A percentile compares a stretch with the other conserved stretches of the same genome.
These are phyloP conservation scores for Sternotherus odoratus DNA, from an alignment of 2,797 vertebrate genomes.

Conservation along the genomic window DNA sequence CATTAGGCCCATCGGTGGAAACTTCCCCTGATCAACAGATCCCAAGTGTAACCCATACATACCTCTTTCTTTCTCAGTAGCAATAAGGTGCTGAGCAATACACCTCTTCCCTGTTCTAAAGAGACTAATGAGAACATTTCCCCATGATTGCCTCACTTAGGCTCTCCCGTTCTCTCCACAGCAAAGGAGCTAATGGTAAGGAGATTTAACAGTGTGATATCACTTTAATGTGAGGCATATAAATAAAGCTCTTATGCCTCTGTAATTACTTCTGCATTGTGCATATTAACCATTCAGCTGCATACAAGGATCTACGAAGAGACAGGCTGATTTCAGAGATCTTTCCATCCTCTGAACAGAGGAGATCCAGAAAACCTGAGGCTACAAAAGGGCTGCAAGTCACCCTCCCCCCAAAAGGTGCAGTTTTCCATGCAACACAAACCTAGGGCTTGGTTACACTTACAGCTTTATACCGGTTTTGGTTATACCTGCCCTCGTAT, in stretches of 20 bases:
- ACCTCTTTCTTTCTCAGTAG: background rate
- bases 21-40: background rate
- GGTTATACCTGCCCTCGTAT: too few relatives aligned
- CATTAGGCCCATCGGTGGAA: background rate
- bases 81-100: background rate
- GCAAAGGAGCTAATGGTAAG: conserved; percentile 26
- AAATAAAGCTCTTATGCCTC: conserved; percentile 62
- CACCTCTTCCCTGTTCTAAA: background rate
- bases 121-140: conserved; percentile 32
- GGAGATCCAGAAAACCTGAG: background rate
- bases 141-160: background rate
- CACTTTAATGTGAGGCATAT: conserved; percentile 58
- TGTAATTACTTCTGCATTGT: conserved; percentile 41
- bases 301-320: background rate
- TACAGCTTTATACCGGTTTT: too few relatives aligned
- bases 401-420: too few relatives aligned
- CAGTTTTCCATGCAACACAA: too few relatives aligned
- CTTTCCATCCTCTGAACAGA: background rate
- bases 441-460: too few relatives aligned
- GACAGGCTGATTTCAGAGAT: background rate
- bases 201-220: conserved; percentile 66
- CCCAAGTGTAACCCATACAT: rapidly evolving
- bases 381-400: background rate
- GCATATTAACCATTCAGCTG: conserved; percentile 24
- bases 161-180: background rate